Evolutionary conservation across 2,888 invertebrate species (phyloP).

Genomic region (Drosophila infuscata): DNA sequence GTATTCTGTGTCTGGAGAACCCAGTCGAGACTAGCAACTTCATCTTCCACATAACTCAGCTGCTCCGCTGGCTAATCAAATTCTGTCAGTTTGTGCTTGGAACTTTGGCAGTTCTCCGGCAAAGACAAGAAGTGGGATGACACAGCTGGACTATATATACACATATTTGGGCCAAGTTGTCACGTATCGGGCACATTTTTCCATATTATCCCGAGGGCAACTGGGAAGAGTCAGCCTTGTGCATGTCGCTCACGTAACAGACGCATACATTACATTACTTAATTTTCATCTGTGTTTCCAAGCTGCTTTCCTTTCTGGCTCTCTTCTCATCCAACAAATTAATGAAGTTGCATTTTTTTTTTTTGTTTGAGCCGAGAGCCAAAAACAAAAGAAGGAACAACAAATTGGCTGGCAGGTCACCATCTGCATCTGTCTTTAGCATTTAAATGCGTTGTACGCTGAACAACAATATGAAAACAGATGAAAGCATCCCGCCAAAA

Average conservation of each 20-base stretch:
- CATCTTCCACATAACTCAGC: conserved; percentile 39
- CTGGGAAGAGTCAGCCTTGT: conserved; percentile 38
- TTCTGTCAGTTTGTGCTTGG: conserved; percentile 41
- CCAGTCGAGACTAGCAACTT: neutral
- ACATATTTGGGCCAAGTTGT: conserved; percentile 66
- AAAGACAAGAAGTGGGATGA: conserved; percentile 1
- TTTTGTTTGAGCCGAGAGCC: neutral
- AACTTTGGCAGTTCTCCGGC: conserved; percentile 41
- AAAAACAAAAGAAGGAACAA: neutral
- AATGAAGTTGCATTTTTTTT: conserved; percentile 70
- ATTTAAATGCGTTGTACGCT: conserved; percentile 27
- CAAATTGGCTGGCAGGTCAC: conserved; percentile 37
- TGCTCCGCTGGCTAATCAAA: conserved; percentile 54
- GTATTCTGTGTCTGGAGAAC: neutral
- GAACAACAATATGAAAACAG: conserved; percentile 18
- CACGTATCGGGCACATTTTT: conserved; percentile 78
- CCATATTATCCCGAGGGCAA: conserved; percentile 65
- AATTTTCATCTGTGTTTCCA: conserved; percentile 59
- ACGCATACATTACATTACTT: conserved; percentile 80
- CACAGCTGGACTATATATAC: conserved; percentile 49
- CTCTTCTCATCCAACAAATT: conserved; percentile 49
- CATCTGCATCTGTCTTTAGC: conserved; percentile 24
- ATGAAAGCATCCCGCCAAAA: conserved; percentile 17
- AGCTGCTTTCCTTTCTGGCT: conserved; percentile 5
- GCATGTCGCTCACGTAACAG: conserved; percentile 76